Evolutionary conservation across 53 echinoderm and acorn worm species (phyloP).

Genomic region (Apostichopus leukothele): DNA sequence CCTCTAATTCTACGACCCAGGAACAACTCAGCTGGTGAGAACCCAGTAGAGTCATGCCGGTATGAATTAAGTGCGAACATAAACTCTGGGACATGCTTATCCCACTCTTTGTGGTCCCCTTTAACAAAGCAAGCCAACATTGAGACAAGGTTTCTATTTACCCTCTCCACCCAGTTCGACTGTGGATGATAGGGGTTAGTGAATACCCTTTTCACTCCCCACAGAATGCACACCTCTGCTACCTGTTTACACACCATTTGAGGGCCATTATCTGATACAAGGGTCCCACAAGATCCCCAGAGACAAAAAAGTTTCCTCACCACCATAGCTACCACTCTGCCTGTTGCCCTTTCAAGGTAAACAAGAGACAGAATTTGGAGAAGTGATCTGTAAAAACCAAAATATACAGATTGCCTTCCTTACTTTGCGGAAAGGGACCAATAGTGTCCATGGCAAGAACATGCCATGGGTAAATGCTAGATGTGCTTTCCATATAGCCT

Average conservation of each 20-base stretch:
- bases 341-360: slow-evolving; percentile 51
- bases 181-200: no score
- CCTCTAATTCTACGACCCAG: slow-evolving; percentile 21
- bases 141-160: slow-evolving; percentile 59
- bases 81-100: slow-evolving; percentile 29
- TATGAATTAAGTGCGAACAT: no score
- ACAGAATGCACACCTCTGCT: background rate
- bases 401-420: slow-evolving; percentile 51
- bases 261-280: slow-evolving; percentile 67
- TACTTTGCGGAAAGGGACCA: slow-evolving; percentile 54
- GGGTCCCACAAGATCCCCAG: slow-evolving; percentile 48
- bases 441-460: slow-evolving; percentile 53
- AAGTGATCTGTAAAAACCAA: slow-evolving; percentile 50
- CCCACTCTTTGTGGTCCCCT: slow-evolving; percentile 28
- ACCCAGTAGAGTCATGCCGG: slow-evolving; percentile 57
- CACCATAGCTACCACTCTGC: slow-evolving; percentile 39
- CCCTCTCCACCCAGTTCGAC: slow-evolving; percentile 45
- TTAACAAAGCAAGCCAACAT: slow-evolving; percentile 23
- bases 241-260: slow-evolving; percentile 54
- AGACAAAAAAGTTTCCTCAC: slow-evolving; percentile 49
- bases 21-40: slow-evolving; percentile 45
- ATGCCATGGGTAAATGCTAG: slow-evolving; percentile 44
- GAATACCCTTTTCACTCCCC: no score
- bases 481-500: slow-evolving; percentile 52
- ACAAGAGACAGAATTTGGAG: slow-evolving; percentile 45